Conservation (phyloP, 1,140 invertebrate genomes). For the Stratiolaelaps scimitus region DNA sequence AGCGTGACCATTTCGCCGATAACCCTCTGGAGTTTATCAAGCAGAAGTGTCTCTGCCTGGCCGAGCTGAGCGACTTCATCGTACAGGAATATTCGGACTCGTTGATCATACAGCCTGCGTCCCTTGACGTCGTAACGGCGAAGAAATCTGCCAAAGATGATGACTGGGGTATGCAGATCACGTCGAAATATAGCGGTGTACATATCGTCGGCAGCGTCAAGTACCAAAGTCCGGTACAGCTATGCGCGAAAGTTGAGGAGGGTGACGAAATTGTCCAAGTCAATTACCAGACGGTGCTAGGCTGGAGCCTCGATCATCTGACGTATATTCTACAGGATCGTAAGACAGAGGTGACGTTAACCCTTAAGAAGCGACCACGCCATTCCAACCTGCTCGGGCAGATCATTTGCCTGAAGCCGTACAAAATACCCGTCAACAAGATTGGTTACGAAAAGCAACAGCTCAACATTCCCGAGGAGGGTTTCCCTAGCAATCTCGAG, state of each 20-base stretch:
- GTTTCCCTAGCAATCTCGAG: neutral
- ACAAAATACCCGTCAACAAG: conserved; percentile 22
- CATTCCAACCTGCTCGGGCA: conserved; percentile 70
- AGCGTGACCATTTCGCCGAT: conserved; percentile 70
- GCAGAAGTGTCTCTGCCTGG: conserved; percentile 52
- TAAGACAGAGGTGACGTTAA: conserved; percentile 62
- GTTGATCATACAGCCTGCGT: conserved; percentile 70
- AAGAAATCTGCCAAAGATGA: conserved; percentile 61
- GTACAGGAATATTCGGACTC: conserved; percentile 75
- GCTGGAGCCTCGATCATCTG: conserved; percentile 71
- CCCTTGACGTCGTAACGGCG: conserved; percentile 67
- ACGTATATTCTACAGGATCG: conserved; percentile 60
- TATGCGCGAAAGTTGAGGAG: conserved; percentile 74
- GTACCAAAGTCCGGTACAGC: conserved; percentile 46
- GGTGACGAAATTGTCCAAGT: conserved; percentile 86
- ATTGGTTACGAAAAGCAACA: conserved; percentile 25
- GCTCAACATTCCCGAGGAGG: conserved; percentile 25
- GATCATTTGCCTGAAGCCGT: conserved; percentile 42
- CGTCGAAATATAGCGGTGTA: conserved; percentile 40
- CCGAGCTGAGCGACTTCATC: conserved; percentile 66
- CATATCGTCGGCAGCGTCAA: conserved; percentile 42
- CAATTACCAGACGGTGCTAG: conserved; percentile 80
- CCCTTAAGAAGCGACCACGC: conserved; percentile 66
- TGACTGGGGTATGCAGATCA: conserved; percentile 46
- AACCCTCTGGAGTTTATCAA: conserved; percentile 53